phyloP scores from a whole-genome alignment of 2,888 invertebrate genomes.

The Chelonus formosanus region DNA sequence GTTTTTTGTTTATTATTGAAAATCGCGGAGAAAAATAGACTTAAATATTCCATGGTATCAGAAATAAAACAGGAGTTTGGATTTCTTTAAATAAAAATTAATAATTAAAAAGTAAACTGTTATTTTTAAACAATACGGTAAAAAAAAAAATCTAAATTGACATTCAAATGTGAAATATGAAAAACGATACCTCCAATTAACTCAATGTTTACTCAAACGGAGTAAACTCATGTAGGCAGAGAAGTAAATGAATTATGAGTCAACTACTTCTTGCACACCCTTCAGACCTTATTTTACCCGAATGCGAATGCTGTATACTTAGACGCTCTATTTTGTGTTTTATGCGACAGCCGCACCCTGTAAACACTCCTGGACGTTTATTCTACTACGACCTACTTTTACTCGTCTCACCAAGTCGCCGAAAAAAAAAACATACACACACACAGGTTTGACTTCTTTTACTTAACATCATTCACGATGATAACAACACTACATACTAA shows the following conservation, averaged over 20 bases:
- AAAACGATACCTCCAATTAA: constrained; percentile 34
- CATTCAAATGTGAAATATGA: constrained; percentile 8
- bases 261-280: not conserved
- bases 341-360: constrained; percentile 36
- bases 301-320: constrained; percentile 17
- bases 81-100: too few relatives aligned
- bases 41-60: too few relatives aligned
- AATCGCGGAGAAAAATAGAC: too few relatives aligned
- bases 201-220: constrained; percentile 25
- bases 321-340: constrained; percentile 34
- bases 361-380: constrained; percentile 38
- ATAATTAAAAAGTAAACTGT: too few relatives aligned
- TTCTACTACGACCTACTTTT: constrained; percentile 41
- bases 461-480: too few relatives aligned
- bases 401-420: constrained; percentile 4
- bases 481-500: too few relatives aligned
- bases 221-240: constrained; percentile 10
- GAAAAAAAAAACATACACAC: not conserved
- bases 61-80: too few relatives aligned
- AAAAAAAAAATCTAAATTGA: too few relatives aligned
- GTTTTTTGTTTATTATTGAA: too few relatives aligned
- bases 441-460: too few relatives aligned
- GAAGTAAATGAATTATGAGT: constrained; percentile 38
- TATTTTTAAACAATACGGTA: too few relatives aligned
- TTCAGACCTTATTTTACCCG: constrained; percentile 9